Base-by-base conservation (phyloP, 2,113 vertebrate species). In the Dinomys branickii region DNA sequence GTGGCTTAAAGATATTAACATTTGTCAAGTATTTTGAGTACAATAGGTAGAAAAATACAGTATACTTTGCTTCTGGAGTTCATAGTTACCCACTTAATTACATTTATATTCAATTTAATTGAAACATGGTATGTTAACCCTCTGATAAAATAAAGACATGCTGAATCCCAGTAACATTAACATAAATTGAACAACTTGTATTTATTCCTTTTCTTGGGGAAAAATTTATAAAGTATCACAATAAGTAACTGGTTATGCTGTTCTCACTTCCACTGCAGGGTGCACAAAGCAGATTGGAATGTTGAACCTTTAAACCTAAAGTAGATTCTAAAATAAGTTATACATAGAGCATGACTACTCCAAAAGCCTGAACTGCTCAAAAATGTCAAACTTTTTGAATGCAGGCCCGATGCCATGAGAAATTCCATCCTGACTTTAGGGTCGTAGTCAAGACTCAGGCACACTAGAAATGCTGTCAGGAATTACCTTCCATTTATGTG, bases 1-100 rank as follows among this genome's bases (percentile, higher is more conserved):
- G 77, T 80, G 4, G 80, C 91, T 92, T 78, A 85, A 87, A 96
- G 71, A 77, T 85, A 59, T 75, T 86, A 83, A 83, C 85, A 94
- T 44, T 86, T 93, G 17, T 44, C 44, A 87, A 30, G 14, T 91
- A 58, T 88, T 96, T 93, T 84, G 5, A 85, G 30, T 69, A 58
- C 84, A 77, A 80, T 84, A 20, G 10, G 2, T 44, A 87, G 11
- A 81, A 95, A 95, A 92, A 73, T 69, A 90, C 13, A 90, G 30
- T 69, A 81, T 80, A 19, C 7, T 93, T 93, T 47, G 7, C 38
- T 88, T 75, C 3, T 14, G 50, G 3, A 11, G 38, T 77, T 85
- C 20, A 33, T 69, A 7, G 6, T 35, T 80, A 41, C 22, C 5
- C 2, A 0, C 10, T 38, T 61, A 1, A 7, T 84, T 94, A 87